phyloP scores from a whole-genome alignment of 2,113 vertebrate species.

The Entelurus aequoreus region DNA sequence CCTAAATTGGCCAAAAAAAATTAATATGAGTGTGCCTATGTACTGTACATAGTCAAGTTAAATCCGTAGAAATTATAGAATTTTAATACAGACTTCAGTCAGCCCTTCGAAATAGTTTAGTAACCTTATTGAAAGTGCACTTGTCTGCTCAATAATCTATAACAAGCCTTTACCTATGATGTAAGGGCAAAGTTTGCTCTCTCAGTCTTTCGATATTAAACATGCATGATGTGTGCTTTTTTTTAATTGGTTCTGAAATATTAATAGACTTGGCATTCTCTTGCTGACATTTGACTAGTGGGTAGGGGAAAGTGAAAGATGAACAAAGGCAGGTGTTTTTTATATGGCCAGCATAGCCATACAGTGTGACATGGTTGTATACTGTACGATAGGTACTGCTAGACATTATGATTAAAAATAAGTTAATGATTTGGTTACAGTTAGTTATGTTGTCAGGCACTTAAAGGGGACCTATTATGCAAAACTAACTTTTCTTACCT shows the following conservation, averaged over 20 bases:
- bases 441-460: background rate
- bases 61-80: background rate
- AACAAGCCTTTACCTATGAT: slow-evolving; percentile 14
- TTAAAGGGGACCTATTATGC: background rate
- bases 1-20: too few species aligned
- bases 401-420: slow-evolving; percentile 4
- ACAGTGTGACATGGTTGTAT: slow-evolving; percentile 18
- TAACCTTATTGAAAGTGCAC: slow-evolving; percentile 3
- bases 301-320: slow-evolving; percentile 14
- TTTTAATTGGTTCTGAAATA: slow-evolving; percentile 76
- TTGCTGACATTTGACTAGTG: slow-evolving; percentile 63
- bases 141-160: slow-evolving; percentile 12
- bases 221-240: slow-evolving; percentile 70
- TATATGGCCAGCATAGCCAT: slow-evolving; percentile 17
- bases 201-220: slow-evolving; percentile 58
- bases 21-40: background rate
- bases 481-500: too few species aligned
- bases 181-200: slow-evolving; percentile 41
- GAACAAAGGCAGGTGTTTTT: slow-evolving; percentile 8
- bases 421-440: slow-evolving; percentile 12
- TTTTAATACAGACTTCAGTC: background rate
- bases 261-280: slow-evolving; percentile 65
- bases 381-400: background rate
- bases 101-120: background rate
- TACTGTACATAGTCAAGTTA: background rate